Evolutionary conservation across 37 sponge, comb jelly and placozoan genomes (phyloP).

Genomic region (Cladorhizidae sp.): DNA sequence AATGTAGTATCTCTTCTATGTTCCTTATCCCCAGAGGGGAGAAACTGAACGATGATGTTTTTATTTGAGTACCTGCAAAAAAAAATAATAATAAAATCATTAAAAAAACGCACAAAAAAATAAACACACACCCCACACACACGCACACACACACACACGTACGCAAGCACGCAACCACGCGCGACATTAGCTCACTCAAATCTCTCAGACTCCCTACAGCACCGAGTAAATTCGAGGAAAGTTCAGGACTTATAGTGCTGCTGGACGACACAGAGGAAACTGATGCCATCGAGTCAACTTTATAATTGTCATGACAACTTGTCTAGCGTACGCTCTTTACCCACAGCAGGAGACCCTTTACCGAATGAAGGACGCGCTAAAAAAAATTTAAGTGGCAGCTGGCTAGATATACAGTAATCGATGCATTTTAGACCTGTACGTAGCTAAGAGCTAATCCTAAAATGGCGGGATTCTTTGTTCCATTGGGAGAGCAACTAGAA

Average conservation of each 20-base stretch:
- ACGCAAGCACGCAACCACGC: neutral
- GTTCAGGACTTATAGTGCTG: constrained; percentile 18
- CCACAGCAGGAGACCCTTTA: no score
- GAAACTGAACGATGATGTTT: neutral
- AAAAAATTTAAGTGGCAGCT: no score
- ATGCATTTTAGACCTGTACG: neutral
- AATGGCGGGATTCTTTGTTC: constrained; percentile 27
- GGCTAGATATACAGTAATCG: neutral
- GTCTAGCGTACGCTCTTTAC: no score
- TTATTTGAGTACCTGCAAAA: constrained; percentile 6
- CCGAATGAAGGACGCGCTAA: no score
- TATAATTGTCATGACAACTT: no score
- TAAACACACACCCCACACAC: no score
- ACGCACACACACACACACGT: no score
- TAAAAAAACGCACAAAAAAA: no score
- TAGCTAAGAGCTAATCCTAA: neutral
- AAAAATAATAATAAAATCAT: neutral
- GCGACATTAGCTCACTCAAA: constrained; percentile 17
- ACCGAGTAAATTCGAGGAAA: constrained; percentile 50
- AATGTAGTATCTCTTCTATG: constrained; percentile 30
- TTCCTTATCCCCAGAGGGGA: neutral
- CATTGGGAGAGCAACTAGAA: constrained; percentile 53
- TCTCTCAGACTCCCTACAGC: constrained; percentile 50
- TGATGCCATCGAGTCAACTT: neutral
- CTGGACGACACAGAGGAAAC: no score